Evolutionary conservation across 1,140 invertebrate species (phyloP), one percentile per base, ranked within the genome.

Genomic region (Chrysopa pallens): DNA sequence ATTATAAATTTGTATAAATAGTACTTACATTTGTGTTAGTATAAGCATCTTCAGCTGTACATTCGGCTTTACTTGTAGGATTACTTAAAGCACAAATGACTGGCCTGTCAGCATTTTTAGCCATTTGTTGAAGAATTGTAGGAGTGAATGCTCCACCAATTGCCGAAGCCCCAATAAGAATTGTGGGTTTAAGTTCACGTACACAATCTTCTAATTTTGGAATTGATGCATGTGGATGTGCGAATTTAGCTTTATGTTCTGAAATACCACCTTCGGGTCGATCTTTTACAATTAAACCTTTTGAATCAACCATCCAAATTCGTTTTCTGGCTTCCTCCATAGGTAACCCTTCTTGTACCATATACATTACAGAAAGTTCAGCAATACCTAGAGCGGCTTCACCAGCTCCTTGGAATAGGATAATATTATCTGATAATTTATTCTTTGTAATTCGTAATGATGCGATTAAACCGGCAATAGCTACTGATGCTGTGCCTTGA

Each of bases 71-170:
- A 58, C 73, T 79, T 8, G 93, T 98, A 36, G 93, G 93, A 68
- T 98, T 98, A 53, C 90, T 95, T 2, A 98, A 67, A 11, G 93
- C 92, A 63, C 97, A 97, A 45, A 98, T 89, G 33, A 95, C 73
- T 1, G 90, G 90, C 29, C 65, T 64, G 11, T 76, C 66, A 55
- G 87, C 87, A 53, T 78, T 70, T 13, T 64, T 65, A 4, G 68
- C 84, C 89, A 97, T 94, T 50, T 75, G 69, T 46, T 74, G 62
- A 6, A 98, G 65, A 51, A 97, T 84, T 42, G 80, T 75, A 14
- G 74, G 63, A 0, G 81, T 93, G 58, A 98, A 98, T 8, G 84
- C 84, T 38, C 85, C 81, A 1, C 73, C 73, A 44, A 85, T 70
- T 0, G 84, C 83, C 11, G 88, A 78, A 9, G 83, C 89, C 42